Evolutionary conservation across 2,797 vertebrate species (phyloP), one percentile per base, ranked within the genome.

Genomic region (Melanotaenia maccullochi): DNA sequence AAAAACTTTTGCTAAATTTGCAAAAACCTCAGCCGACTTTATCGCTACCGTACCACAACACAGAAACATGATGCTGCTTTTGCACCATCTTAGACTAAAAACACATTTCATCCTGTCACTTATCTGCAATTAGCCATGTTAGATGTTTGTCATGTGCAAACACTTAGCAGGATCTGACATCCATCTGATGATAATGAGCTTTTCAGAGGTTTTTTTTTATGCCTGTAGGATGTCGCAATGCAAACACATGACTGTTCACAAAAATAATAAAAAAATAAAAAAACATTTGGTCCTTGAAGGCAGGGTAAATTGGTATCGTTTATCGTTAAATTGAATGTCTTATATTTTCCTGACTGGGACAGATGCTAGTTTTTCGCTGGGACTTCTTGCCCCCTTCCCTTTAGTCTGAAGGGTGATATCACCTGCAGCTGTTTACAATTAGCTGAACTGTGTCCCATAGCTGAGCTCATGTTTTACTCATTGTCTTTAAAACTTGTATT

Each of bases 351-450:
- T 73, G 28, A 56, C 65, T 44, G 44, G 66, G 68, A 76, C 57
- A 60, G 62, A 49, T 36, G 57, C 71, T 76, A 9, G 64, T 81
- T 71, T 75, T 67, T 77, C 72, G 3, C 36, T 32, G 68, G 73
- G 83, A 67, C 71, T 75, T 82, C 47, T 54, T 68, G 75, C 33
- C 66, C 60, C 60, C 62, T 54, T 71, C 73, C 81, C 81, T 85
- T 7, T 20, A 70, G 73, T 85, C 76, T 73, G 73, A 84, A 59
- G 73, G 84, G 76, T 87, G 91, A 89, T 85, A 81, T 90, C 90
- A 88, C 87, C 83, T 83, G 76, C 88, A 91, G 85, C 78, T 91
- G 91, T 89, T 90, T 87, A 90, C 87, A 85, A 88, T 90, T 91
- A 90, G 73, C 73, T 63, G 60, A 79, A 79, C 65, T 73, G 70